Base-by-base conservation (phyloP, 2,113 vertebrate genomes). In the Pedionomus torquatus region DNA sequence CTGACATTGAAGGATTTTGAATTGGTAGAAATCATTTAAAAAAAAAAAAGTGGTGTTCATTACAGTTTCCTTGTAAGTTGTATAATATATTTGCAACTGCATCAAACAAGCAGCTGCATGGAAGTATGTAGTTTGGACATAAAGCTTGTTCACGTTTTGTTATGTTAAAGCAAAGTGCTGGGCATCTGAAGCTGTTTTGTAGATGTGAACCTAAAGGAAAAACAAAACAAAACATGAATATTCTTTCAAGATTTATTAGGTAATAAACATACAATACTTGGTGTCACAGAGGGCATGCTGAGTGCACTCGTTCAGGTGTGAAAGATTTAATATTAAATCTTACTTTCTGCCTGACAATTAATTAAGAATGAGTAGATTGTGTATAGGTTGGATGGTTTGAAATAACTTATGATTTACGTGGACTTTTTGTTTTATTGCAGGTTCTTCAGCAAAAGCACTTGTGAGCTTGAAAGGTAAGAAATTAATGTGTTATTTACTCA, bases 401-500 rank as follows among this genome's bases (percentile, higher is more conserved):
- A 96, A 92, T 93, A 91, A 52, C 89, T 92, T 95, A 41, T 65
- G 48, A 96, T 96, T 95, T 95, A 90, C 87, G 35, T 92, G 60
- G 30, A 48, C 46, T 85, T 96, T 79, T 97, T 95, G 19, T 85
- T 95, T 81, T 75, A 90, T 98, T 98, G 48, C 96, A 99, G 99
- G 99, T 98, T 99, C 99, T 96, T 99, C 99, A 85, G 99, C 99
- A 96, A 99, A 99, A 98, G 99, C 99, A 81, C 99, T 99, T 77
- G 99, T 99, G 97, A 99, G 99, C 97, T 98, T 99, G 72, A 99
- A 99, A 99, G 99, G 99, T 99, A 98, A 97, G 98, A 96, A 95
- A 96, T 88, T 28, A 55, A 61, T 63, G 35, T 85, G 15, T 77
- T 94, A 37, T 90, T 96, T 94, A 90, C 33, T 88, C 79, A 31